A percentile compares a stretch with the other conserved stretches of the same genome.
Conservation (phyloP, 2,888 invertebrate species). For the Axea sp. region DNA sequence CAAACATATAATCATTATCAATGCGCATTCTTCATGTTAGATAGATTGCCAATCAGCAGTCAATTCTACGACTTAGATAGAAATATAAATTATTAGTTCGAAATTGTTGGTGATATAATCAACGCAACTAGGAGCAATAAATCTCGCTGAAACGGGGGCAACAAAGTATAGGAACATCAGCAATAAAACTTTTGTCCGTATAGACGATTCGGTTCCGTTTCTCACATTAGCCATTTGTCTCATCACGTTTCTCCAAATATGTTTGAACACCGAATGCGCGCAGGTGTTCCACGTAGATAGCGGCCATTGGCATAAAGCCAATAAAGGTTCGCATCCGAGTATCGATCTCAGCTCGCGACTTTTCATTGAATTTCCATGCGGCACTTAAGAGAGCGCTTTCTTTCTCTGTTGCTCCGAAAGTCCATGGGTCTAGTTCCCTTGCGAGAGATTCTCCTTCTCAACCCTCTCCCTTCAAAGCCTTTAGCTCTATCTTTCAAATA, state of each 20-base stretch:
- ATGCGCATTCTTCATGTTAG: no score
- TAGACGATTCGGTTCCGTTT: constrained; percentile 51
- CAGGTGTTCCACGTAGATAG: constrained; percentile 78
- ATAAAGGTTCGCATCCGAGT: constrained; percentile 72
- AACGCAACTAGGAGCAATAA: constrained; percentile 35
- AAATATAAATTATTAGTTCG: constrained; percentile 4
- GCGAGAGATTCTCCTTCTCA: constrained; percentile 17
- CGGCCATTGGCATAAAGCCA: constrained; percentile 76
- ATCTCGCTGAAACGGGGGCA: constrained; percentile 33
- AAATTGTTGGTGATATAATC: constrained; percentile 36
- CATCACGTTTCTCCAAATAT: constrained; percentile 62
- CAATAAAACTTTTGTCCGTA: constrained; percentile 49
- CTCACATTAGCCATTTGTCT: constrained; percentile 62
- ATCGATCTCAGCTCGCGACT: constrained; percentile 71
- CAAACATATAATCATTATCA: no score
- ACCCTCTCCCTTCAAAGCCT: constrained; percentile 9
- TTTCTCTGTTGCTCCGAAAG: constrained; percentile 26
- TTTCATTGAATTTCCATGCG: constrained; percentile 73
- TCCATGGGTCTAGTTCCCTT: constrained; percentile 22
- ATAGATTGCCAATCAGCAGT: no score
- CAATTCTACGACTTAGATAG: no score
- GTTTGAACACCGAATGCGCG: constrained; percentile 69
- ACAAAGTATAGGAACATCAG: constrained; percentile 53
- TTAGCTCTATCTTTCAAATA: constrained; percentile 58
- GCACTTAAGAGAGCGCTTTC: constrained; percentile 66